phyloP scores from a whole-genome alignment of 1,140 invertebrate species.

The Oncopodura yosiiana region DNA sequence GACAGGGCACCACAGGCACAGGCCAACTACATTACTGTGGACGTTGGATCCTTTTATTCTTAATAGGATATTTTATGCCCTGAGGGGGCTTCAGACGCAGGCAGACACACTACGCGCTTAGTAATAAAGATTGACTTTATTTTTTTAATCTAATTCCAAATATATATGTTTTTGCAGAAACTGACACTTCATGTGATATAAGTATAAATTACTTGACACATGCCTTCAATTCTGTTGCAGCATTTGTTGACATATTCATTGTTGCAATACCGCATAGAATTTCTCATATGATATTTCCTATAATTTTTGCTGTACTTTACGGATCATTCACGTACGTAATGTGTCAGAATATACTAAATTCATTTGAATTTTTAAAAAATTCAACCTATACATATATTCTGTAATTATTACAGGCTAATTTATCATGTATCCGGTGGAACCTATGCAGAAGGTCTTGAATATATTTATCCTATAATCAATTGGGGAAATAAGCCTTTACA shows the following conservation, averaged over 20 bases:
- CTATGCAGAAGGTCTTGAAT: neutral
- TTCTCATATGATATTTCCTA: constrained; percentile 14
- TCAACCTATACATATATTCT: neutral
- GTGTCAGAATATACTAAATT: too few species aligned
- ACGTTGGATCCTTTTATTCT: too few species aligned
- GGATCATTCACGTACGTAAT: constrained; percentile 1
- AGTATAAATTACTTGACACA: neutral
- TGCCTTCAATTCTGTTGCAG: neutral
- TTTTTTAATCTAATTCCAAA: too few species aligned
- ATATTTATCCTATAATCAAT: constrained; percentile 8
- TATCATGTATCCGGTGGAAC: neutral
- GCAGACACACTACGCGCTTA: too few species aligned
- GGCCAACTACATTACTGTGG: too few species aligned
- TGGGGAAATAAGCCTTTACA: neutral
- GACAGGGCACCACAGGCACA: too few species aligned
- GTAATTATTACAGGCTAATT: neutral
- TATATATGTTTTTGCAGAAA: too few species aligned
- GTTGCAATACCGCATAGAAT: neutral
- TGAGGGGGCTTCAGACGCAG: too few species aligned
- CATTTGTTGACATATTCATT: constrained; percentile 5
- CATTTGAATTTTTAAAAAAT: too few species aligned
- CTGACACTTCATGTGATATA: too few species aligned
- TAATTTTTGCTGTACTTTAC: neutral
- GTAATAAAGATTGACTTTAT: too few species aligned
- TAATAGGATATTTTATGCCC: too few species aligned